Evolutionary conservation across 2,888 invertebrate species (phyloP).

Genomic region (Neria commutata): DNA sequence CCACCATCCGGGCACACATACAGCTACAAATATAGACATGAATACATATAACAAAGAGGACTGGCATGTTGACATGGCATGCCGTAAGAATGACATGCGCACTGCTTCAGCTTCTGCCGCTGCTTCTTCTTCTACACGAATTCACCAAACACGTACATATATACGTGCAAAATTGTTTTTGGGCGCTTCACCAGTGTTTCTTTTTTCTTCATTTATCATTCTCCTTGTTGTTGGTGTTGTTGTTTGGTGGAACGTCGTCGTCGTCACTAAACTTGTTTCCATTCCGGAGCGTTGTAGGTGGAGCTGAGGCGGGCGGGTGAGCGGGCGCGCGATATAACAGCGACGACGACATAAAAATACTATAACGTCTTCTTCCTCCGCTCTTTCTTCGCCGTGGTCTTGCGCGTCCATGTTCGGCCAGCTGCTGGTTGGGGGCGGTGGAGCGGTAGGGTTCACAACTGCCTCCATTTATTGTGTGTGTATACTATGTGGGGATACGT

Average conservation of each 20-base stretch:
- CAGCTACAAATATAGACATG: conserved; percentile 9
- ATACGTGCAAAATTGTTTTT: conserved; percentile 33
- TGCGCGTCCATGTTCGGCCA: not conserved
- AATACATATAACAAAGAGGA: not conserved
- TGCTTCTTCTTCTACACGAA: no score
- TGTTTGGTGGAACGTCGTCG: conserved; percentile 11
- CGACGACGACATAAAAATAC: conserved; percentile 6
- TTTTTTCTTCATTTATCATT: no score
- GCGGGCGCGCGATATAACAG: conserved; percentile 16
- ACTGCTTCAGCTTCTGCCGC: no score
- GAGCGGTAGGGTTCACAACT: no score
- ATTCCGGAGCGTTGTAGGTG: no score
- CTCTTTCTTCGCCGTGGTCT: no score
- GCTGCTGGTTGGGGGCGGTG: no score
- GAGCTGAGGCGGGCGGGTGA: no score
- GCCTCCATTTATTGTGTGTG: no score
- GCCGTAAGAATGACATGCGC: conserved; percentile 38
- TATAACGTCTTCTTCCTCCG: no score
- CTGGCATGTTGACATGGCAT: conserved; percentile 7
- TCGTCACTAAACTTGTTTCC: conserved; percentile 56
- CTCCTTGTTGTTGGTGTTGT: no score
- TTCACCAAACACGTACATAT: conserved; percentile 21
- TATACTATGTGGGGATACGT: no score
- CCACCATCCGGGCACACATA: not conserved
- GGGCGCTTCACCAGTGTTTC: conserved; percentile 1